Base-by-base conservation (phyloP, 1,140 invertebrate genomes). In the Hycleus cichorii region DNA sequence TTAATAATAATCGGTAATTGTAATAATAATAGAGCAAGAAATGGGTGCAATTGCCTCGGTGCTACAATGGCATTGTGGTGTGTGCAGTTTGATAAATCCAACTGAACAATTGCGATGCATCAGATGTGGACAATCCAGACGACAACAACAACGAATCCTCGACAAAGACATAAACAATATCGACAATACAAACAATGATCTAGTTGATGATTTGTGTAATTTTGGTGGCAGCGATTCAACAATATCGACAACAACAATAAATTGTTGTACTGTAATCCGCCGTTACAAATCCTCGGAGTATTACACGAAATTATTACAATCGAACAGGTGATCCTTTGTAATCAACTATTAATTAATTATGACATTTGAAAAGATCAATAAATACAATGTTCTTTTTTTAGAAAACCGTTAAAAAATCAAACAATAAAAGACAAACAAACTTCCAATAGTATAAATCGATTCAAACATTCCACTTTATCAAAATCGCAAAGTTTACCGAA, bases 21-120 rank as follows among this genome's bases (percentile, higher is more conserved):
- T 18, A 18, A 18, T 18, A 18, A 18, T 18, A 18, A 18, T 18
- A 18, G 18, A 18, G 18, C 18, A 32, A 32, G 32, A 32, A 7
- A 90, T 90, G 89, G 89, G 89, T 76, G 89, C 89, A 70, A 90
- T 91, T 78, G 89, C 88, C 78, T 91, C 89, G 71, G 88, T 91
- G 76, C 81, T 90, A 70, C 89, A 92, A 77, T 94, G 90, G 90
- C 84, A 87, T 79, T 93, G 91, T 81, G 81, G 81, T 72, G 81
- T 83, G 74, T 93, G 90, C 78, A 83, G 87, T 75, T 81, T 89
- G 74, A 90, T 91, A 76, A 92, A 93, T 78, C 87, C 87, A 60
- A 91, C 87, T 46, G 89, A 91, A 74, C 83, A 81, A 72, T 74
- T 82, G 58, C 82, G 81, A 75, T 94, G 91, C 76, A 81, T 85